Conservation (phyloP, 2,113 vertebrate species). For the Gallinago jamesoni region DNA sequence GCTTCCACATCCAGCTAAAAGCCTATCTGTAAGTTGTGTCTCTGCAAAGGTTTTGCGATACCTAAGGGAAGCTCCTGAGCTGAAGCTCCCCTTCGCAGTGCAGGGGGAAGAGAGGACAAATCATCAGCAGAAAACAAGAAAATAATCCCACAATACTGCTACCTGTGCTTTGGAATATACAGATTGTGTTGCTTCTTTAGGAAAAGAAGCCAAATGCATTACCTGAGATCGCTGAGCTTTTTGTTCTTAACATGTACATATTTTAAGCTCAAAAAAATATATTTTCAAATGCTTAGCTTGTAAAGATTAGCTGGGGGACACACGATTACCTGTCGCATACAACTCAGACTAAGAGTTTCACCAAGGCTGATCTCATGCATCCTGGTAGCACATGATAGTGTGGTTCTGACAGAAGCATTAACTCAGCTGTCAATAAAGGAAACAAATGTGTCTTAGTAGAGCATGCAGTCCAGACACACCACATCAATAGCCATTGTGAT, state of each 20-base stretch:
- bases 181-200: background rate
- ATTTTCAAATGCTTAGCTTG: background rate
- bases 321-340: background rate
- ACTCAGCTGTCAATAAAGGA: background rate
- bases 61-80: background rate
- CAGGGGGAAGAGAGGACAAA: background rate
- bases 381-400: background rate
- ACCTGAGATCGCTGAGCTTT: background rate
- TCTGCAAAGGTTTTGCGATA: background rate
- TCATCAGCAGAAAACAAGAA: background rate
- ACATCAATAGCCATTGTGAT: background rate
- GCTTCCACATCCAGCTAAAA: background rate
- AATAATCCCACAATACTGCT: background rate
- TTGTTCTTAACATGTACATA: background rate
- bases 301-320: background rate
- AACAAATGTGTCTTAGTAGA: background rate
- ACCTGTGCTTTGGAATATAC: background rate
- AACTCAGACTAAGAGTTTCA: background rate
- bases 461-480: background rate
- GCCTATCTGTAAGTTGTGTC: background rate
- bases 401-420: constrained; percentile 5
- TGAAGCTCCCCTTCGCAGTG: background rate
- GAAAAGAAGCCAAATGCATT: background rate
- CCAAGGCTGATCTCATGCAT: background rate
- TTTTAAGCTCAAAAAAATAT: background rate